Base-by-base conservation (phyloP, 2,888 invertebrate species). In the Limnephilus auricula region DNA sequence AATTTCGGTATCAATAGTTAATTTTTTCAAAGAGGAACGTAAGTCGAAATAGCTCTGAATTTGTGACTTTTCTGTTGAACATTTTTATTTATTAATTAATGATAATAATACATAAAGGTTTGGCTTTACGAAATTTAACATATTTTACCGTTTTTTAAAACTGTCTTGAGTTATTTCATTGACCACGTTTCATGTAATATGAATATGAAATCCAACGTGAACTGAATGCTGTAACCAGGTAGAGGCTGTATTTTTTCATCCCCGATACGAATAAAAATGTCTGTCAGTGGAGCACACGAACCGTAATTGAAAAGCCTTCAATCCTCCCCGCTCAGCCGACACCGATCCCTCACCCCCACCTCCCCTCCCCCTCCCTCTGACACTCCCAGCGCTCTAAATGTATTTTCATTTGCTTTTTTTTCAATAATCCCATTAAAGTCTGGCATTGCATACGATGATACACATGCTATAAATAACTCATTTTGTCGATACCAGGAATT, bases 261-360 rank as follows among this genome's bases (percentile, higher is more conserved):
- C 65, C 65, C 65, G 65, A 65, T 65, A 18, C 15, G 37, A 83
- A 83, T 37, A 83, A 83, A 65, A 83, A 83, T 37, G 37, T 18
- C 83, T 83, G 83, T 83, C 83, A 83, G 83, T 32, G 25, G 65
- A 65, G 65, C 65, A 65, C 65, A 65, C 65, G 65, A 65, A 65
- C 32, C 83, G 83, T 83, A 83, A 83, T 37, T 83, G 83, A 31
- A 83, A 83, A 83, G 83, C 83, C 83, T 34, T 83, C 83, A 83
- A 83, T 34, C 32, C 65, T 65, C 25, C 82, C 37, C 83, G 13
- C 9, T 6, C 37, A 37, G 25, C 32, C 32, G 37, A n/a, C 80
- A 32, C n/a, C 25, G 13, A 45, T 2, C 45, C 45, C 65, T 1
- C 9, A 13, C 0, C 13, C 13, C 13, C n/a, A 6, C 25, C 1